Percentiles rank a stretch among this genome's conserved stretches.
These are phyloP conservation scores for Brienomyrus brachyistius DNA, from an alignment of 2,113 vertebrate genomes.

Conservation along the genomic window DNA sequence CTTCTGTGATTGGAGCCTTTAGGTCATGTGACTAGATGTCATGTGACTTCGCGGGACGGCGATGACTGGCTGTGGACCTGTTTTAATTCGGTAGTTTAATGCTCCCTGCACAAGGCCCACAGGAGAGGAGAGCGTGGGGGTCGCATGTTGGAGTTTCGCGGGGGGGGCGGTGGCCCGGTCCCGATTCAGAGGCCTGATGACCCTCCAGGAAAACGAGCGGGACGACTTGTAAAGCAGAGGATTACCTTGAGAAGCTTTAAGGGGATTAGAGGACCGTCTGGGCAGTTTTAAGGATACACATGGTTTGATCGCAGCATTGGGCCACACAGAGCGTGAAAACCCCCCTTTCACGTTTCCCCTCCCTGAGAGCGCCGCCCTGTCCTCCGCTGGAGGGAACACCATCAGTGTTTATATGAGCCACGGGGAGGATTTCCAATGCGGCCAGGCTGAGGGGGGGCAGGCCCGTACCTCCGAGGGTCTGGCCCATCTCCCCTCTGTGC, in stretches of 20 bases:
- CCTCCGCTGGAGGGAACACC: conserved; percentile 3
- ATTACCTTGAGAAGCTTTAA: conserved; percentile 18
- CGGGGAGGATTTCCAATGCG: neutral
- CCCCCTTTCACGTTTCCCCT: neutral
- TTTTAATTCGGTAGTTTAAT: neutral
- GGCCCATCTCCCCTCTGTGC: conserved; percentile 1
- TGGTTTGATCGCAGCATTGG: neutral
- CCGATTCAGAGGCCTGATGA: neutral
- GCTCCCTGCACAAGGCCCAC: neutral
- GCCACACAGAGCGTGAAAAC: neutral
- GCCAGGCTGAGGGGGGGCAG: conserved; percentile 5
- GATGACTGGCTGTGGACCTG: neutral
- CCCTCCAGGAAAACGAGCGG: neutral
- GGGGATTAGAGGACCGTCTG: conserved; percentile 19
- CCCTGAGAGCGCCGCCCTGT: neutral
- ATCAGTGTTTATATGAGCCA: neutral
- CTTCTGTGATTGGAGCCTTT: neutral
- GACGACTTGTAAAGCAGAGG: neutral
- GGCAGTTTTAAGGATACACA: neutral
- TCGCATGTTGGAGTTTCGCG: neutral
- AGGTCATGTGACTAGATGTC: neutral
- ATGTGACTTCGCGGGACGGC: neutral
- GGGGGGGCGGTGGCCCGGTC: neutral
- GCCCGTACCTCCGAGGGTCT: neutral
- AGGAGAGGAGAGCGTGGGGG: neutral